Evolutionary conservation across 2,888 invertebrate species (phyloP).

Genomic region (Hirudinaria manillensis): DNA sequence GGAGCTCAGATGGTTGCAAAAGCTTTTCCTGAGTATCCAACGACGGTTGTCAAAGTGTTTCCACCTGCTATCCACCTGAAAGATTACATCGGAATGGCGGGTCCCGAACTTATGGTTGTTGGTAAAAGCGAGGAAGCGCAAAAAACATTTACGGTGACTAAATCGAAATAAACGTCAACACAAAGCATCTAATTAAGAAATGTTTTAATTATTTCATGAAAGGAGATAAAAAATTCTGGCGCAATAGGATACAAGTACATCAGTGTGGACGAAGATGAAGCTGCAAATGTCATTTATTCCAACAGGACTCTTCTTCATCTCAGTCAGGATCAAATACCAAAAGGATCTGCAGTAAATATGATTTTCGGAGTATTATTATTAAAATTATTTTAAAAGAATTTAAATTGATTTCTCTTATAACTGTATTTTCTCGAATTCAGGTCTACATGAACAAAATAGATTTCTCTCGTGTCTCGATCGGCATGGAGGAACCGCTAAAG

Average conservation of each 20-base stretch:
- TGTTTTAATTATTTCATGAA: neutral
- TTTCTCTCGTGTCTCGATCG: slow-evolving; percentile 71
- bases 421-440: slow-evolving; percentile 39
- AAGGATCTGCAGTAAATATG: slow-evolving; percentile 49
- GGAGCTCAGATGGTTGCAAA: slow-evolving; percentile 88
- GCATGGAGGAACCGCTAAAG: slow-evolving; percentile 73
- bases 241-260: slow-evolving; percentile 82
- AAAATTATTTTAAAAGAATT: neutral
- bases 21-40: slow-evolving; percentile 92
- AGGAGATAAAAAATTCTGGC: slow-evolving; percentile 83
- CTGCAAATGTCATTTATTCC: slow-evolving; percentile 82
- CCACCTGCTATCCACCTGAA: slow-evolving; percentile 63
- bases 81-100: slow-evolving; percentile 79
- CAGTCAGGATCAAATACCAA: slow-evolving; percentile 50
- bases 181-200: neutral
- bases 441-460: slow-evolving; percentile 78
- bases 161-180: neutral
- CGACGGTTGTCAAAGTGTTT: slow-evolving; percentile 80
- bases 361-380: neutral
- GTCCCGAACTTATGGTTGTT: slow-evolving; percentile 81
- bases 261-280: slow-evolving; percentile 79
- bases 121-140: slow-evolving; percentile 75
- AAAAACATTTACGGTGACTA: slow-evolving; percentile 62
- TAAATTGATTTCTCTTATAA: slow-evolving; percentile 8
- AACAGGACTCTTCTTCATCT: slow-evolving; percentile 83